Conservation (phyloP, 2,888 invertebrate genomes). For the Epinotia nisella region DNA sequence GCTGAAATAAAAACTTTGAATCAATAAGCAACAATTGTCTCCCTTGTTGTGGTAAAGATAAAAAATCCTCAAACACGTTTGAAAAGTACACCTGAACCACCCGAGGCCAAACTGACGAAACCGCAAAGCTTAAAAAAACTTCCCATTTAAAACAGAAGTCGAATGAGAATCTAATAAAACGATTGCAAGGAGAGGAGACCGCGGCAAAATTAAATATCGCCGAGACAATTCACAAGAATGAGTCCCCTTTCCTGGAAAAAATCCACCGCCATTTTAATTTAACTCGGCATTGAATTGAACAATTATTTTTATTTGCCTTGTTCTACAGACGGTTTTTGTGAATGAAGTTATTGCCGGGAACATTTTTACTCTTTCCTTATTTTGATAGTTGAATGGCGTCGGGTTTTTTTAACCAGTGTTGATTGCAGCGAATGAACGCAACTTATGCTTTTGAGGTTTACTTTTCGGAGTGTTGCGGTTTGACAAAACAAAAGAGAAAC, state of each 20-base stretch:
- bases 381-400: conserved; percentile 38
- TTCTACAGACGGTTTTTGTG: conserved; percentile 39
- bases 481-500: not conserved
- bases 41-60: not conserved
- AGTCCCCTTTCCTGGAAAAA: conserved; percentile 38
- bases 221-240: conserved; percentile 48
- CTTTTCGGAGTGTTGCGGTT: not conserved
- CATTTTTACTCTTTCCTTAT: conserved; percentile 26
- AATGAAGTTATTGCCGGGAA: conserved; percentile 33
- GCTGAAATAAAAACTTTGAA: too few species aligned
- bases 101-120: conserved; percentile 23
- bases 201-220: conserved; percentile 51
- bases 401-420: conserved; percentile 24
- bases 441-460: conserved; percentile 6
- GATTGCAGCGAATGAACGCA: conserved; percentile 22
- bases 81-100: not conserved
- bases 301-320: conserved; percentile 56
- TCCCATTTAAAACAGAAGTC: conserved; percentile 34
- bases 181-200: conserved; percentile 39
- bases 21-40: too few species aligned
- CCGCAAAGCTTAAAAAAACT: conserved; percentile 21
- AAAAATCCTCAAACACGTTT: conserved; percentile 1
- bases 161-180: conserved; percentile 45
- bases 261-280: conserved; percentile 44
- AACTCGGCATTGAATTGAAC: conserved; percentile 50